Conservation (phyloP, 2,888 invertebrate species). For the Scaptodrosophila latifasciaeformis region DNA sequence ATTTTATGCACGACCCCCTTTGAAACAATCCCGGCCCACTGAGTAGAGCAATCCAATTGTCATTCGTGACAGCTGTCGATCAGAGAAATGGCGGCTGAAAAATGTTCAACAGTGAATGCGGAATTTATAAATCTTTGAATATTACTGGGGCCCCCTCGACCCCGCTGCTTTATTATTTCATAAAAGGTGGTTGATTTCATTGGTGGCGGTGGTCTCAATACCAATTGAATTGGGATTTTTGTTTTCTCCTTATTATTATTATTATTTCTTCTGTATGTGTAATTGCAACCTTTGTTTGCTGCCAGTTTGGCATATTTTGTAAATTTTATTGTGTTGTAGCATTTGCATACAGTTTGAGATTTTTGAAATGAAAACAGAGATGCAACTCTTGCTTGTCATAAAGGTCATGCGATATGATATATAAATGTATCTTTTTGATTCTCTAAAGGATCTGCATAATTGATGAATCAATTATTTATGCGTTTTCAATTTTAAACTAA, state of each 20-base stretch:
- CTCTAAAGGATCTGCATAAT: no score
- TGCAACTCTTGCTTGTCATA: no score
- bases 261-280: no score
- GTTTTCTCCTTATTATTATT: no score
- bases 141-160: not conserved
- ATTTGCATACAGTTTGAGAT: slow-evolving; percentile 22
- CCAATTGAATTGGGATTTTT: slow-evolving; percentile 45
- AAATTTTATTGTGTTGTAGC: slow-evolving; percentile 37
- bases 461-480: no score
- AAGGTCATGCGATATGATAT: no score
- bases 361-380: not conserved
- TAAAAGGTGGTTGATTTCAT: slow-evolving; percentile 51
- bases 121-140: not conserved
- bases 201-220: slow-evolving; percentile 27
- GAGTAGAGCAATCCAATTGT: slow-evolving; percentile 56
- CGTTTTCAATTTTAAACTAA: no score
- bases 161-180: slow-evolving; percentile 3
- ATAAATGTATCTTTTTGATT: no score
- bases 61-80: slow-evolving; percentile 72
- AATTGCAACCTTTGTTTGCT: slow-evolving; percentile 55
- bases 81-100: slow-evolving; percentile 64
- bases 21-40: not conserved
- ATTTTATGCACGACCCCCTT: slow-evolving; percentile 19
- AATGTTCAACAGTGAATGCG: no score
- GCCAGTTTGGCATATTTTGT: slow-evolving; percentile 55